phyloP scores from a whole-genome alignment of 2,113 vertebrate genomes.

The Cyprinodon tularosa region DNA sequence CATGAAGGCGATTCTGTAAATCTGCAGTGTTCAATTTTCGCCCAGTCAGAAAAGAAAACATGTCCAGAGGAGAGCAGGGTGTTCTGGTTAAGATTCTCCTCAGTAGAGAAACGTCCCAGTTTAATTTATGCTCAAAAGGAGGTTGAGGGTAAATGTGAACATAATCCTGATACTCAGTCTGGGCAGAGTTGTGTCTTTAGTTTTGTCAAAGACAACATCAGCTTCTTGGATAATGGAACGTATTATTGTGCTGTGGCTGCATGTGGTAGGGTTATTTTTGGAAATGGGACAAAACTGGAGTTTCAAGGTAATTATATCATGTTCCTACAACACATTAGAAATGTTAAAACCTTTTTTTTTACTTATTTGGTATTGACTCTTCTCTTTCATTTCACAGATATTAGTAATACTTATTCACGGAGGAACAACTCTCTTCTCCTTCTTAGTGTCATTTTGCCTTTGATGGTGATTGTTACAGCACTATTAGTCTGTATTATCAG shows the following conservation, averaged over 20 bases:
- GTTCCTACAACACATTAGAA: not conserved
- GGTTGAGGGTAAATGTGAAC: not conserved
- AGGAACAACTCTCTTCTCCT: not conserved
- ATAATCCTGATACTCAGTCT: not conserved
- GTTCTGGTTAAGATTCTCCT: conserved; percentile 44
- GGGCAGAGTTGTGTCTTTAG: conserved; percentile 17
- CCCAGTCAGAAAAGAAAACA: not conserved
- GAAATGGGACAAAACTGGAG: conserved; percentile 22
- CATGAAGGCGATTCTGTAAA: conserved; percentile 21
- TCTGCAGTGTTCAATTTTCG: conserved; percentile 51
- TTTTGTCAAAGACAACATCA: conserved; percentile 1
- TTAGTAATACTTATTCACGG: not conserved
- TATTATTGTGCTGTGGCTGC: conserved; percentile 49
- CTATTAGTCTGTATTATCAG: conserved; percentile 9
- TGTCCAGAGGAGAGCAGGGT: conserved; percentile 30
- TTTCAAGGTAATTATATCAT: conserved; percentile 23
- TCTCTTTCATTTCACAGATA: conserved; percentile 1
- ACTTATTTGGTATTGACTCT: not conserved
- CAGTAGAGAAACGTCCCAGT: conserved; percentile 5
- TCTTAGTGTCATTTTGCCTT: conserved; percentile 3
- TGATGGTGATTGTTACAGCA: conserved; percentile 14
- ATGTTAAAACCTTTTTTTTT: not conserved
- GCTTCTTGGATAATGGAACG: conserved; percentile 40
- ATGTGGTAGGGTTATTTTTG: conserved; percentile 46
- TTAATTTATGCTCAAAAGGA: conserved; percentile 1